Percentiles rank a stretch among this genome's conserved stretches.
phyloP scores from a whole-genome alignment of 2,797 vertebrate species.

The Sebastes aleutianus region DNA sequence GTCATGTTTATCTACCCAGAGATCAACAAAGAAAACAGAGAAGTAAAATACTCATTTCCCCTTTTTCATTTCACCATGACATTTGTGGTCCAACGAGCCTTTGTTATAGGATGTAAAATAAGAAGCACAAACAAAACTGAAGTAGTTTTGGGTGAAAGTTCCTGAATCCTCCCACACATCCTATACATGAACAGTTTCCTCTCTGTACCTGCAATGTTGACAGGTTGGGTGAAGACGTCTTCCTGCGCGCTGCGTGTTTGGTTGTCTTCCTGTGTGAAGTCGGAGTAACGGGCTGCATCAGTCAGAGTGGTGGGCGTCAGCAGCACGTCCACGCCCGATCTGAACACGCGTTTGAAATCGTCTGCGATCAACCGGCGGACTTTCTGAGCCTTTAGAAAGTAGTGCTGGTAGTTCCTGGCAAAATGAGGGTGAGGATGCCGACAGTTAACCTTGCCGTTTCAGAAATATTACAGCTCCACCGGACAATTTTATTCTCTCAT shows the following conservation, averaged over 20 bases:
- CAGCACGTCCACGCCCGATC: constrained; percentile 87
- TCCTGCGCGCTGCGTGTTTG: constrained; percentile 90
- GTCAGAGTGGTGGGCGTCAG: constrained; percentile 92
- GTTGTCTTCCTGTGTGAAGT: constrained; percentile 94
- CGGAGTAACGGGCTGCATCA: constrained; percentile 79
- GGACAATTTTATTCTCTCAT: background rate
- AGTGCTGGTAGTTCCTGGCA: constrained; percentile 90
- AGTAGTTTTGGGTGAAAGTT: background rate
- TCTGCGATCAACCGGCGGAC: constrained; percentile 90
- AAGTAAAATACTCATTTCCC: background rate
- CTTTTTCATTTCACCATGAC: background rate
- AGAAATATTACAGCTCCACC: background rate
- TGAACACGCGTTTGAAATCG: constrained; percentile 89
- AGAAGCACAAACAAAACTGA: background rate
- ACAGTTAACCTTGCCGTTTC: background rate
- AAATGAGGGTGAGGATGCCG: background rate
- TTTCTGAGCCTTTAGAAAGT: constrained; percentile 94
- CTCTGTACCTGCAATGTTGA: constrained; percentile 91
- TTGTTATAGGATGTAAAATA: background rate
- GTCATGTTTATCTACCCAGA: background rate
- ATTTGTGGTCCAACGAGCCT: too few species aligned
- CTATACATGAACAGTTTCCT: background rate
- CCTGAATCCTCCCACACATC: constrained; percentile 24
- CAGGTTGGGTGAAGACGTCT: constrained; percentile 93
- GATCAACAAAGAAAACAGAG: background rate